Evolutionary conservation across 2,888 invertebrate genomes (phyloP).

Genomic region (Megamerina dolium): DNA sequence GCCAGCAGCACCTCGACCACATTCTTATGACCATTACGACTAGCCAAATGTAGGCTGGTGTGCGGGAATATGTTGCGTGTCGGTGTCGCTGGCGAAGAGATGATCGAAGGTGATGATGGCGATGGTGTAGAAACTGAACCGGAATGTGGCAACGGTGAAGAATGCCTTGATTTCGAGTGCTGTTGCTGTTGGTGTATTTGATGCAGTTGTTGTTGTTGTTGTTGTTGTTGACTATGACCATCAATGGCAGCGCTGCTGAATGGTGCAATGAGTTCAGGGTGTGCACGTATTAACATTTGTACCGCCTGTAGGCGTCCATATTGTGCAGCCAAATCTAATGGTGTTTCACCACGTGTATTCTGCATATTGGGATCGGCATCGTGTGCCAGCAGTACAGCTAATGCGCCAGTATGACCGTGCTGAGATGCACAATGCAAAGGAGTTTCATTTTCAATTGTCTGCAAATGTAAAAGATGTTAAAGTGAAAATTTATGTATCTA

Average conservation of each 20-base stretch:
- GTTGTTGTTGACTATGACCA: slow-evolving; percentile 11
- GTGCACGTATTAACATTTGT: slow-evolving; percentile 73
- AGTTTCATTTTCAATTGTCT: slow-evolving; percentile 87
- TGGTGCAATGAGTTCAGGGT: slow-evolving; percentile 75
- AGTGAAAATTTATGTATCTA: no score
- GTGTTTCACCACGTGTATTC: slow-evolving; percentile 83
- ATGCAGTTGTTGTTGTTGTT: background rate
- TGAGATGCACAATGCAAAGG: slow-evolving; percentile 90
- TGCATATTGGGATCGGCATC: slow-evolving; percentile 84
- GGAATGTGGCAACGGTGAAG: slow-evolving; percentile 40
- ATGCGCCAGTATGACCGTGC: slow-evolving; percentile 83
- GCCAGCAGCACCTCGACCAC: slow-evolving; percentile 77
- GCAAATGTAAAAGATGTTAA: slow-evolving; percentile 19
- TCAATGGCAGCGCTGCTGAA: slow-evolving; percentile 51
- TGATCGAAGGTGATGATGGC: slow-evolving; percentile 31
- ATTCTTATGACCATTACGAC: slow-evolving; percentile 82
- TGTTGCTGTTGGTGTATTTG: background rate
- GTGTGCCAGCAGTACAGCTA: slow-evolving; percentile 73
- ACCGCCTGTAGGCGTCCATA: slow-evolving; percentile 82
- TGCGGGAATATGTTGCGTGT: slow-evolving; percentile 46
- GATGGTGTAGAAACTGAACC: slow-evolving; percentile 28
- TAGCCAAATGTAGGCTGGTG: slow-evolving; percentile 92
- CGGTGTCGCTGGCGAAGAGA: slow-evolving; percentile 32
- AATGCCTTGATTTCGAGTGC: slow-evolving; percentile 13
- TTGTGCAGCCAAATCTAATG: slow-evolving; percentile 90